These are phyloP conservation scores for Takifugu flavidus DNA, from an alignment of 2,113 vertebrate species.

Conservation along the genomic window DNA sequence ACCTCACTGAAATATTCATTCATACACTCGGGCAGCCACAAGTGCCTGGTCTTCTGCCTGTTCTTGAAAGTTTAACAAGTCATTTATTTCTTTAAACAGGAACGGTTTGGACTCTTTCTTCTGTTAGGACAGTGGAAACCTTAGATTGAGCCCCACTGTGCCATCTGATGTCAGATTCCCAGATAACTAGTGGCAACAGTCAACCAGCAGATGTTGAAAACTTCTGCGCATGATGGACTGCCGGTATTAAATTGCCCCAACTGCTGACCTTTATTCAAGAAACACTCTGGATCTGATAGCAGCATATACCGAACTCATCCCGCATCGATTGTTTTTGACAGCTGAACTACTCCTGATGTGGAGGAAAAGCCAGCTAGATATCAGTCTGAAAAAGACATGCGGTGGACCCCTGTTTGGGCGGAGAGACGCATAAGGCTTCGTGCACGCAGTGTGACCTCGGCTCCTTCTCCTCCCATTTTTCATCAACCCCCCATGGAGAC, in stretches of 20 bases:
- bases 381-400: background rate
- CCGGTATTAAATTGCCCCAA: background rate
- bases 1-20: conserved; percentile 29
- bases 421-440: background rate
- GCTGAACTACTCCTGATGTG: background rate
- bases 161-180: background rate
- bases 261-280: background rate
- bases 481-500: background rate
- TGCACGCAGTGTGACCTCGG: background rate
- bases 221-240: conserved; percentile 6
- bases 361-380: background rate
- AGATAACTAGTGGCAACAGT: background rate
- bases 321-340: background rate
- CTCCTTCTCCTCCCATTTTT: background rate
- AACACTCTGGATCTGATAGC: background rate
- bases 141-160: background rate
- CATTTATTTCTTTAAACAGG: too few species aligned
- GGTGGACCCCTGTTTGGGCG: background rate
- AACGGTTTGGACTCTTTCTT: too few species aligned
- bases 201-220: conserved; percentile 3
- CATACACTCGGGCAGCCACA: background rate
- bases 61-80: background rate
- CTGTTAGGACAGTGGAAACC: too few species aligned
- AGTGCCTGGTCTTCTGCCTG: background rate
- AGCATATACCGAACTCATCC: background rate